Evolutionary conservation across 2,888 invertebrate genomes (phyloP), one percentile per base, ranked within the genome.

Genomic region (Megamerina dolium): DNA sequence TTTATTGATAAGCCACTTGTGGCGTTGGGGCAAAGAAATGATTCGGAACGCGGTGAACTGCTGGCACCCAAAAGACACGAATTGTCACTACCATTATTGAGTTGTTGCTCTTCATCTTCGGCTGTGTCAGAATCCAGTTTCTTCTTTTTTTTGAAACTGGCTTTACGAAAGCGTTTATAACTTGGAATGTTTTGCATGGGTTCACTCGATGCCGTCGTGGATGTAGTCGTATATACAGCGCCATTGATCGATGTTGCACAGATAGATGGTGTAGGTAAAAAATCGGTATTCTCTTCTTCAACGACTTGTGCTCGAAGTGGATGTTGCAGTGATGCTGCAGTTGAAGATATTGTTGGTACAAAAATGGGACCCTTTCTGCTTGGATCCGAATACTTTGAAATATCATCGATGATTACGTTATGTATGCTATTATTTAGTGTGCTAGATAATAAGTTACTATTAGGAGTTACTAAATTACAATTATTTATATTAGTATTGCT

Each of bases 31-130:
- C 51, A 46, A 9, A 51, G 42, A 37, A 53, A 53, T 12, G 49
- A 42, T 26, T 81, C 80, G 54, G 79, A 78, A 61, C 80, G 80
- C 42, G 77, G 70, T 21, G 77, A 35, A 45, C 47, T 33, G 35
- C 33, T 53, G 18, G 45, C 55, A 17, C 48, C 57, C 21, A 61
- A 38, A 19, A 67, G 51, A 34, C 82, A 83, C 14, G 82, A 79
- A 60, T 84, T 85, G 59, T 86, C 85, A 36, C 83, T 75, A 33
- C 83, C 84, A 61, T 85, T 85, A 55, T 83, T 83, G 16, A 84
- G 66, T 18, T 77, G 73, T 4, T 80, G 73, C 18, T 56, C 56
- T 27, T 66, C 63, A 21, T 80, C 79, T 37, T 79, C 80, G 3
- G 78, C 78, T 13, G 41, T 31, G 14, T 49, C 53, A 14, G 49